Base-by-base conservation (phyloP, 2,797 vertebrate species). In the Halcyon badia region DNA sequence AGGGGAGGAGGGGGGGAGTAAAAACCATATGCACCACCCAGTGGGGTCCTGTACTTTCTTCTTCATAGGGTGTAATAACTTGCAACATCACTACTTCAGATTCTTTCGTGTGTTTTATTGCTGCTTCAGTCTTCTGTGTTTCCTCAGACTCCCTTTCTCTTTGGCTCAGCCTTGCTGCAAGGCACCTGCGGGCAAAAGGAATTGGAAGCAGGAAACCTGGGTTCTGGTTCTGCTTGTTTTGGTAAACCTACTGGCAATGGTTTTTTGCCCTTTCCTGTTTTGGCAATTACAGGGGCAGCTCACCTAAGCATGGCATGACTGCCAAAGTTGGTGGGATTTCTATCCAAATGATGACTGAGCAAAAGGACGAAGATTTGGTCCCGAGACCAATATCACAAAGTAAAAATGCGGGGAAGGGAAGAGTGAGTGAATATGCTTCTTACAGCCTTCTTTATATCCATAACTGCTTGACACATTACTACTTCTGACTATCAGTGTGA, bases 361-460 rank as follows among this genome's bases (percentile, higher is more conserved):
- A 54, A 51, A 83, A 49, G 0, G 1, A 0, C 39, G 15, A 73
- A 26, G 31, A n/a, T 48, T 42, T 66, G n/a, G 39, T 69, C 11
- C 13, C 0, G 4, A 56, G 19, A 17, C 60, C 18, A 24, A 5
- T 30, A 10, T 21, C 0, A 1, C 22, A 22, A 57, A 33, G n/a
- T 13, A 22, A 64, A 58, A 69, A 57, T 0, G 1, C 14, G 8
- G 14, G 49, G 22, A 58, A 46, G 13, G 37, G 24, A 60, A 51
- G 26, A 73, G 8, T 54, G 48, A 16, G 58, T 10, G 12, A 71
- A n/a, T 54, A 16, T 31, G 8, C 14, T 83, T 31, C 37, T 80
- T 84, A 10, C 3, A 57, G 25, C 10, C 30, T n/a, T 26, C 35
- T 60, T 39, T 28, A 11, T 80, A 28, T 31, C 37, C 6, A 2